Base-by-base conservation (phyloP, 2,797 vertebrate species). In the Nyctalus aviator region DNA sequence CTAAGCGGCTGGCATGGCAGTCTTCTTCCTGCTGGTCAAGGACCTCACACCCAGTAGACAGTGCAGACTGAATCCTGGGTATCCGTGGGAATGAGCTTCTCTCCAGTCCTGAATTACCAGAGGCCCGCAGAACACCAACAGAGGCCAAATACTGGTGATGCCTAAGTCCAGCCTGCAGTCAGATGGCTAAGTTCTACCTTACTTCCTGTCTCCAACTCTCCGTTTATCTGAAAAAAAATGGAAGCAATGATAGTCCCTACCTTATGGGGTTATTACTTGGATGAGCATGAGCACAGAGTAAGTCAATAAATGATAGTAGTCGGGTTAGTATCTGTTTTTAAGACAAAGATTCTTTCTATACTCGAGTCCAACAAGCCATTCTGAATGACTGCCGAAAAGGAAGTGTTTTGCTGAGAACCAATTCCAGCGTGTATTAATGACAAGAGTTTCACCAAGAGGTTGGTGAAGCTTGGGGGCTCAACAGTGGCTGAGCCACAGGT, bases 61-160 rank as follows among this genome's bases (percentile, higher is more conserved):
- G 1, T 32, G 15, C 32, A 68, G 50, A 8, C 46, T 2, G 11
- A 85, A 85, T 4, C 32, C 17, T 59, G 44, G 84, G 23, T 12
- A 13, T 44, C 10, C 44, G 27, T 10, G 23, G 75, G 35, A 88
- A 76, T 2, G 25, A 73, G 46, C 27, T 57, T 46, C 32, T 69
- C 62, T 69, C 62, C 1, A 55, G 35, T 8, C 50, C 59, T 18
- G 1, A 55, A 5, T 21, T 76, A 15, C 64, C 30, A 48, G 59
- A 37, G 57, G n/a, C n/a, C 8, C 14, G 4, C n/a, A 44, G 1
- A 59, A 27, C 32, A 17, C 11, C 30, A 53, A 2, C 0, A 1
- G 21, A 82, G 44, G 21, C 59, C 10, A 27, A 50, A 5, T 6
- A 12, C 37, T 46, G 27, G 30, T 11, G 25, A 13, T 0, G 25